phyloP scores from a whole-genome alignment of 2,797 vertebrate species.

The Kryptolebias ocellatus region DNA sequence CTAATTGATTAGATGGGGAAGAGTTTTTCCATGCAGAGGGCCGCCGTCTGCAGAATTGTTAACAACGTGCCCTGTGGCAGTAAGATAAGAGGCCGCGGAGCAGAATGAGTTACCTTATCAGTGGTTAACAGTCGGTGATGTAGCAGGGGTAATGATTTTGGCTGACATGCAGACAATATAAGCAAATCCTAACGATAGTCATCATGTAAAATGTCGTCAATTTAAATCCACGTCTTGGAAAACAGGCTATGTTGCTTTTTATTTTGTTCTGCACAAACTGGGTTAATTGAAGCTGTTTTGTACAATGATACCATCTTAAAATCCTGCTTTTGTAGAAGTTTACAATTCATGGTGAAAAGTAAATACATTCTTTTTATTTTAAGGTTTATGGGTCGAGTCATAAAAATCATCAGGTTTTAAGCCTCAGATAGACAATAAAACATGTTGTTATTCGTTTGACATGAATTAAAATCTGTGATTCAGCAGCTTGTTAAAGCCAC shows the following conservation, averaged over 20 bases:
- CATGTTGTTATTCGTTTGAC: too few relatives aligned
- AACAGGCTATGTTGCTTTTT: not conserved
- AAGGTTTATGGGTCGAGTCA: too few relatives aligned
- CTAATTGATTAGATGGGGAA: not conserved
- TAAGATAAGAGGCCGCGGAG: constrained; percentile 23
- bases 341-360: not conserved
- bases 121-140: constrained; percentile 10
- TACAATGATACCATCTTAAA: not conserved
- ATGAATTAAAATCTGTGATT: too few relatives aligned
- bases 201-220: not conserved
- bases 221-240: not conserved
- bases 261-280: constrained; percentile 1
- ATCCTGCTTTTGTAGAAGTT: not conserved
- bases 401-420: too few relatives aligned
- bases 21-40: not conserved
- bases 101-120: constrained; percentile 31
- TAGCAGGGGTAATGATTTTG: not conserved
- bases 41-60: not conserved
- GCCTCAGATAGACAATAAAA: too few relatives aligned
- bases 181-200: not conserved
- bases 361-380: too few relatives aligned
- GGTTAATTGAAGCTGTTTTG: constrained; percentile 8
- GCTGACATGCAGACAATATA: constrained; percentile 9
- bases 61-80: constrained; percentile 12
- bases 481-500: too few relatives aligned